Percentiles rank a stretch among this genome's conserved stretches.
Evolutionary conservation across 2,113 vertebrate genomes (phyloP).

Genomic region (Bos indicus): DNA sequence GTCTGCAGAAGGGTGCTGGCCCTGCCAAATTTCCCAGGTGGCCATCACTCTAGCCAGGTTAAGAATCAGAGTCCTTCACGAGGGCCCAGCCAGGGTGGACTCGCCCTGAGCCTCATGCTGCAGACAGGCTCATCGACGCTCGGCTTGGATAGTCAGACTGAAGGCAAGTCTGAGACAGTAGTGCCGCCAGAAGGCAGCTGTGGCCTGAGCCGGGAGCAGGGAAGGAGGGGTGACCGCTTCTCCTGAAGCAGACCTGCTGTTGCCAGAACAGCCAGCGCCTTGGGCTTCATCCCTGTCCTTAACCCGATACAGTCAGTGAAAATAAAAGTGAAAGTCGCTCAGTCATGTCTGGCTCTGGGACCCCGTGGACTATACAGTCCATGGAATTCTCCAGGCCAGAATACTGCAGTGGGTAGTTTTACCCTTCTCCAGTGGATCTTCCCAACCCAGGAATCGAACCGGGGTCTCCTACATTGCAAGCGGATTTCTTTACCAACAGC

Average conservation of each 20-base stretch:
- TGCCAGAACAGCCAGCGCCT: accelerated
- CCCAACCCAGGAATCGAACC: not conserved
- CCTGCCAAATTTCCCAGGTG: not conserved
- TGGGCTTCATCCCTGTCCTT: not conserved
- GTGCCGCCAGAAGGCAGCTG: not conserved
- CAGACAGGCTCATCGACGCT: accelerated
- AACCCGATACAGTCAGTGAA: not conserved
- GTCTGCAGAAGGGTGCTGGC: not conserved
- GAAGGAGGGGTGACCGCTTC: not conserved
- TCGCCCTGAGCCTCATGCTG: not conserved
- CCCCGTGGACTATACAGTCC: not conserved
- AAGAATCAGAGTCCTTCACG: not conserved
- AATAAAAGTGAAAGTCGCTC: not conserved
- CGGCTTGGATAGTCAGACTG: not conserved
- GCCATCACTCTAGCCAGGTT: not conserved
- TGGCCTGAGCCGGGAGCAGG: not conserved
- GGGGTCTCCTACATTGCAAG: not conserved
- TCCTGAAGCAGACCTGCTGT: too few relatives aligned
- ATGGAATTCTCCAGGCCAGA: not conserved
- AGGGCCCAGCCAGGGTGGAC: not conserved
- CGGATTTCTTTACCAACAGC: not conserved
- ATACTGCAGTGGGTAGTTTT: not conserved
- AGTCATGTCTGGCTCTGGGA: not conserved
- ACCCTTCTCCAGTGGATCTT: not conserved
- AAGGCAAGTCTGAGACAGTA: not conserved